Percentiles rank a stretch among this genome's conserved stretches.
Conservation (phyloP, 2,888 invertebrate species). For the Nezara viridula region DNA sequence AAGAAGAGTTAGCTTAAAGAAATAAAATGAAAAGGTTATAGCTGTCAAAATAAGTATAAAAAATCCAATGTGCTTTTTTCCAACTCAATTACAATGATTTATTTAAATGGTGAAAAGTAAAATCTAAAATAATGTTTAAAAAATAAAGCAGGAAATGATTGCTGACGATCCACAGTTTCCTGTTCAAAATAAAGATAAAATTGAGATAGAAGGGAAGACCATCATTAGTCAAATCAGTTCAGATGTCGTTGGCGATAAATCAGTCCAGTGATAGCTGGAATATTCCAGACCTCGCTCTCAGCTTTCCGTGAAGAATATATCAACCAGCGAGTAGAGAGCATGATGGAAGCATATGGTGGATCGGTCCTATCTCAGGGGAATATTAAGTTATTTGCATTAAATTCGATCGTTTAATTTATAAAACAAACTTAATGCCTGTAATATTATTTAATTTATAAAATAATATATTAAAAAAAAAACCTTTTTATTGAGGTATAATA, state of each 20-base stretch:
- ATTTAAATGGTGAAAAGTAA: background rate
- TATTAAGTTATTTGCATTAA: no score
- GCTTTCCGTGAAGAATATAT: background rate
- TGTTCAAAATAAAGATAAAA: background rate
- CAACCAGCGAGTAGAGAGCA: no score
- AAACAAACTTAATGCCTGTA: no score
- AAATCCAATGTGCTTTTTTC: background rate
- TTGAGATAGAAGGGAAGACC: background rate
- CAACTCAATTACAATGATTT: background rate
- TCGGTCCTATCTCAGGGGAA: no score
- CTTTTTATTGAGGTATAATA: no score
- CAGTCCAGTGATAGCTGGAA: background rate
- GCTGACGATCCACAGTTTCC: background rate
- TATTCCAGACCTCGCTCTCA: background rate
- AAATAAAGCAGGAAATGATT: background rate
- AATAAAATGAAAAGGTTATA: no score
- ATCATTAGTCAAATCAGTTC: slow-evolving; percentile 4
- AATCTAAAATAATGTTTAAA: background rate
- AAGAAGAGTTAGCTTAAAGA: no score
- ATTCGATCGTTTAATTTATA: no score
- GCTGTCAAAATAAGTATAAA: no score
- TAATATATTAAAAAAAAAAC: no score
- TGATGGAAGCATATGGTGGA: no score
- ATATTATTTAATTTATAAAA: no score
- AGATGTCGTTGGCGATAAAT: background rate